Conservation (phyloP, 2,888 invertebrate genomes). For the Eristalis arbustorum region DNA sequence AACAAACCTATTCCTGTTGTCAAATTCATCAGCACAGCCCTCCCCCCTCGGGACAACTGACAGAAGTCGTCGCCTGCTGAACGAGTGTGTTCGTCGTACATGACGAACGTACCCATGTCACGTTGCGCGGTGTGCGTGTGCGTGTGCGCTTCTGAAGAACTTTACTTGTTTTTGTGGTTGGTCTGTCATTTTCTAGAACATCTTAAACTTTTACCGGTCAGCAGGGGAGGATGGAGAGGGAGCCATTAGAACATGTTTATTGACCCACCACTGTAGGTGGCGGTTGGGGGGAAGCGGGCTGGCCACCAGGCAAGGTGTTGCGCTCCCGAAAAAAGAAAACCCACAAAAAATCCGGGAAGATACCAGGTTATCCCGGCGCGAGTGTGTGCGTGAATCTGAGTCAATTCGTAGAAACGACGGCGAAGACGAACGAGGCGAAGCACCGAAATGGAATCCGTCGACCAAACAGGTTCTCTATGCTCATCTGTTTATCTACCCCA, state of each 20-base stretch:
- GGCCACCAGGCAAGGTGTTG: background rate
- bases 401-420: background rate
- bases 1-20: slow-evolving; percentile 72
- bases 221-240: background rate
- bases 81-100: background rate
- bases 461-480: slow-evolving; percentile 60
- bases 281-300: background rate
- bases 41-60: background rate
- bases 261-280: slow-evolving; percentile 3
- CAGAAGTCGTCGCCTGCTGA: background rate
- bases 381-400: background rate
- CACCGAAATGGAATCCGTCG: slow-evolving; percentile 56
- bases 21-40: slow-evolving; percentile 9
- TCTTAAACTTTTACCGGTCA: slow-evolving; percentile 25
- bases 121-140: background rate
- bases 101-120: background rate
- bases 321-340: slow-evolving; percentile 1
- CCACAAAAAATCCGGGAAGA: slow-evolving; percentile 31
- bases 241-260: slow-evolving; percentile 13
- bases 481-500: slow-evolving; percentile 46
- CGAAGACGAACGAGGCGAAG: background rate
- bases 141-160: background rate
- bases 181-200: slow-evolving; percentile 58
- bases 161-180: slow-evolving; percentile 31
- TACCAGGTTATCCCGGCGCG: slow-evolving; percentile 1